Base-by-base conservation (phyloP, 2,797 vertebrate species). In the Lycodopsis pacificus region DNA sequence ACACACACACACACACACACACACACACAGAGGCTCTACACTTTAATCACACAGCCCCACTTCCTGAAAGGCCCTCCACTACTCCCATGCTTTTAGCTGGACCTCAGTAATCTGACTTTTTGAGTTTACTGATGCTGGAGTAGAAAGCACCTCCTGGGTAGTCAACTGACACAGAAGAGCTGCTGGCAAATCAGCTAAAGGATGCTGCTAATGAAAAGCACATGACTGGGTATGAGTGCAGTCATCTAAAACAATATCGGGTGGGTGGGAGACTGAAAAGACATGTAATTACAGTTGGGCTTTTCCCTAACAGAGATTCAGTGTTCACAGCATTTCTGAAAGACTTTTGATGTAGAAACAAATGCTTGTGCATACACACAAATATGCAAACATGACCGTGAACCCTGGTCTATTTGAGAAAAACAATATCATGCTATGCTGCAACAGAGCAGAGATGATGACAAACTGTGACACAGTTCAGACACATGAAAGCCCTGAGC, bases 141-240 rank as follows among this genome's bases (percentile, higher is more conserved):
- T 49, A 25, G 8, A 5, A 58, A 64, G 67, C 14, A 10, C 9
- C 61, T 73, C 46, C 63, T 69, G 75, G 71, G 79, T 22, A 64
- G 71, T 64, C 49, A 65, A 76, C 70, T 72, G 80, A 82, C 38
- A 82, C 67, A 81, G 62, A 82, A 72, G 73, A 77, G 70, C 89
- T 83, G 83, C 67, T 30, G 76, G 73, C 53, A 71, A 84, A 27
- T 80, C 71, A 75, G 63, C 5, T 3, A 42, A 73, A 85, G 69
- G 88, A 86, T 91, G 89, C 80, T 85, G 73, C 79, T 91, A 85
- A 92, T 92, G 84, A 86, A 88, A 92, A 92, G 61, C 91, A 93
- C 84, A 92, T 92, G 86, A 73, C 65, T 71, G 75, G 69, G 73
- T 79, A 67, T 69, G 76, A 68, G 75, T 81, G 69, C 67, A 74